Evolutionary conservation across 2,888 invertebrate species (phyloP).

Genomic region (Dioctria linearis): DNA sequence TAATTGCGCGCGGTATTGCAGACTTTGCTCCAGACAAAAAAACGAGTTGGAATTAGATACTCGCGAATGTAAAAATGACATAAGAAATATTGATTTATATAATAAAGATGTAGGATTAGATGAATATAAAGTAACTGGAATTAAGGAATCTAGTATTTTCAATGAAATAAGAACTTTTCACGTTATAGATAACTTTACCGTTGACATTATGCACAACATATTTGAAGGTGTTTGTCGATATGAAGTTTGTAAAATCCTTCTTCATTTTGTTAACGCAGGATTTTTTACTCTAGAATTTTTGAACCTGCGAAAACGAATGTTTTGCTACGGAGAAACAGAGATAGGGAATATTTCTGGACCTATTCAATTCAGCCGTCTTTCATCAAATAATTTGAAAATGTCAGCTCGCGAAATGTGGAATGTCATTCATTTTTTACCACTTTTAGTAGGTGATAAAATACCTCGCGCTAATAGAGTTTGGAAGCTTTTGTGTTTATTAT

Average conservation of each 20-base stretch:
- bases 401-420: conserved; percentile 58
- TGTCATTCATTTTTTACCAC: conserved; percentile 58
- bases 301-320: conserved; percentile 57
- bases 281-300: conserved; percentile 56
- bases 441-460: conserved; percentile 60
- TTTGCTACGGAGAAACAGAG: conserved; percentile 57
- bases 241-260: conserved; percentile 59
- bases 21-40: conserved; percentile 59
- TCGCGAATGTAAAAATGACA: conserved; percentile 56
- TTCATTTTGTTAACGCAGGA: conserved; percentile 55
- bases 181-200: conserved; percentile 58
- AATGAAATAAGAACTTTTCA: conserved; percentile 57
- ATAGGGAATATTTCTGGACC: conserved; percentile 49
- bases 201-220: conserved; percentile 60
- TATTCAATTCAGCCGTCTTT: conserved; percentile 52
- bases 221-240: conserved; percentile 59
- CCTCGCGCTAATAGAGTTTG: conserved; percentile 55
- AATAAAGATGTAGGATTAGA: conserved; percentile 54
- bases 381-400: conserved; percentile 59
- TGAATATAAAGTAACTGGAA: conserved; percentile 59
- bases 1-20: conserved; percentile 60
- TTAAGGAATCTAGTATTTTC: conserved; percentile 58
- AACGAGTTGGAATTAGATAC: conserved; percentile 59
- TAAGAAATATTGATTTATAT: conserved; percentile 59
- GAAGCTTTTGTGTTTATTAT: conserved; percentile 46